phyloP scores from a whole-genome alignment of 1,140 invertebrate species.

The Micrasema longulum region DNA sequence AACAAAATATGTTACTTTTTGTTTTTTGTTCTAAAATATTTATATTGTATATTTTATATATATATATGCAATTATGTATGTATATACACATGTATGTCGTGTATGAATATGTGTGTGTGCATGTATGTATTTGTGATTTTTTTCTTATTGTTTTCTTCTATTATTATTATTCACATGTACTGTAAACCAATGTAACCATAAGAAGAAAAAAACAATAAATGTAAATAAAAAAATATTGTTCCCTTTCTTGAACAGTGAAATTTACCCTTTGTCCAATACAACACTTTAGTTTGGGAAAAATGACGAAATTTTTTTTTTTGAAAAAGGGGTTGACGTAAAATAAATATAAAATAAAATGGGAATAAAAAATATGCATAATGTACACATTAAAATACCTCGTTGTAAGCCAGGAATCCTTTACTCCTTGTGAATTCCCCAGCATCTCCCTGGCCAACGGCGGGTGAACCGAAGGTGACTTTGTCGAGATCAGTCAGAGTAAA shows the following conservation, averaged over 20 bases:
- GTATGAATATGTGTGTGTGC: too few species aligned
- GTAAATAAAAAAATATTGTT: neutral
- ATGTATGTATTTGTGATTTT: too few species aligned
- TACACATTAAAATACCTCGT: constrained; percentile 69
- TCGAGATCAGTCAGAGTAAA: constrained; percentile 72
- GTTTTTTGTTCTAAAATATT: too few species aligned
- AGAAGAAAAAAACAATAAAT: too few species aligned
- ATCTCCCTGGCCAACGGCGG: constrained; percentile 69
- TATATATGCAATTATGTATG: too few species aligned
- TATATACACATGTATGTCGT: too few species aligned
- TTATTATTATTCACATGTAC: too few species aligned
- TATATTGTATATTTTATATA: too few species aligned
- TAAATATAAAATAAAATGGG: constrained; percentile 68
- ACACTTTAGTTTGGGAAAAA: neutral
- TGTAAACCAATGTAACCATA: too few species aligned
- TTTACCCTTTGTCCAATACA: neutral
- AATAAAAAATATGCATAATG: neutral
- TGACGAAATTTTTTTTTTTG: neutral
- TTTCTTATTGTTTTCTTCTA: too few species aligned
- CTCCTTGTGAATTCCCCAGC: constrained; percentile 74
- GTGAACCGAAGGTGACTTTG: constrained; percentile 65
- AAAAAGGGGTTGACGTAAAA: neutral
- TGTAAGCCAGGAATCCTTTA: constrained; percentile 77
- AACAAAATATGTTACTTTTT: too few species aligned
- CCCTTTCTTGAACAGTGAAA: neutral